Conservation (phyloP, 2,113 vertebrate genomes). For the Capreolus pygargus region DNA sequence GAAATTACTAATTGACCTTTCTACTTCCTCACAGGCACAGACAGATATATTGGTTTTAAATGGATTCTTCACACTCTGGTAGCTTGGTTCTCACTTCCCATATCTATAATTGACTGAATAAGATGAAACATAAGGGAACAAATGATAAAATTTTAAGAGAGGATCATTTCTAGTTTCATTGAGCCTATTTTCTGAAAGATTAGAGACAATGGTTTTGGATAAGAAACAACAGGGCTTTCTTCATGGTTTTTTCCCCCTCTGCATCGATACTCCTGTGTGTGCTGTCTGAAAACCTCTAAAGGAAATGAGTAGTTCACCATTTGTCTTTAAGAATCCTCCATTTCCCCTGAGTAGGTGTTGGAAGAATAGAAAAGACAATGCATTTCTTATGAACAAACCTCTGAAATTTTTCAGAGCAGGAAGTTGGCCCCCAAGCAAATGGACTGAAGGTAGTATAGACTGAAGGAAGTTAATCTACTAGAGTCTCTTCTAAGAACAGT, state of each 20-base stretch:
- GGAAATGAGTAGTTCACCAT: constrained; percentile 24
- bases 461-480: constrained; percentile 22
- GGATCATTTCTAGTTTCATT: background rate
- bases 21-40: background rate
- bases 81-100: background rate
- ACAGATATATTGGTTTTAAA: constrained; percentile 36
- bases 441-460: background rate
- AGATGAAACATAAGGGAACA: background rate
- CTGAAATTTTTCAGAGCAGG: background rate
- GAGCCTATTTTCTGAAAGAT: background rate
- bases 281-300: background rate
- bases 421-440: background rate
- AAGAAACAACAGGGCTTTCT: background rate
- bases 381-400: background rate
- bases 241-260: too few relatives aligned
- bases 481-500: background rate
- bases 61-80: constrained; percentile 52
- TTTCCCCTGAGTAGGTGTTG: background rate
- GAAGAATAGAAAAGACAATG: background rate
- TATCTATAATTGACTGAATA: constrained; percentile 15
- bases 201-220: background rate
- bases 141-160: background rate
- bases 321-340: background rate
- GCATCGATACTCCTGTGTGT: background rate
- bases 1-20: constrained; percentile 32